Base-by-base conservation (phyloP, 2,797 vertebrate genomes). In the Podarcis lilfordi region DNA sequence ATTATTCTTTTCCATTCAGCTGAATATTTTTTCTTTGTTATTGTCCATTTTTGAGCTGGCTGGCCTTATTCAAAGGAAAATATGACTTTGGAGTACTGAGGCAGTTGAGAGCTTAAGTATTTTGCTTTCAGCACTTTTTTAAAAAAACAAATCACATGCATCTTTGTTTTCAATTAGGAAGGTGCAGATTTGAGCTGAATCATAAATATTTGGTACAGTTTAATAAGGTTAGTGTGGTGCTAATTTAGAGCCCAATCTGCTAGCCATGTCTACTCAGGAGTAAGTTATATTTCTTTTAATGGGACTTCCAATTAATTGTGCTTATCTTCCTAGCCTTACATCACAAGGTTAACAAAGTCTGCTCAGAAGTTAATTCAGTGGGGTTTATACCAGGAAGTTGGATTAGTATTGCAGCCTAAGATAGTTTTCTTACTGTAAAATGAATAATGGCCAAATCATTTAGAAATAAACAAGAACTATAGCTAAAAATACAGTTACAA, bases 1-100 rank as follows among this genome's bases (percentile, higher is more conserved):
- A 92, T 91, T 91, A 37, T 94, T 95, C 93, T 93, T 91, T 94
- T 95, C 92, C 90, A 77, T 43, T 86, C 87, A 82, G 40, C 91
- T 92, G 80, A 80, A 43, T 86, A 83, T 76, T 35, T 88, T 87
- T 79, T 88, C 91, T 91, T 91, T 72, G 91, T 91, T 89, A 88
- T 13, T 93, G 86, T 93, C 92, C 90, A 4, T 72, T 92, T 94
- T 90, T 92, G 84, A 92, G 87, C 84, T 85, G 71, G 85, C 92
- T 94, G 85, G 89, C 84, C 92, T 86, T 84, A 75, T 89, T 93
- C 91, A 75, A 82, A 91, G 80, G 90, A 90, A 90, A 92, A 91
- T 88, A 82, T 1, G 61, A 71, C n/a, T 86, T 81, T 72, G 76
- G 85, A 78, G 92, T 92, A 91, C 91, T 91, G 3, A 82, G 93